phyloP scores from a whole-genome alignment of 2,888 invertebrate species.

The Pseudococcus viburni region DNA sequence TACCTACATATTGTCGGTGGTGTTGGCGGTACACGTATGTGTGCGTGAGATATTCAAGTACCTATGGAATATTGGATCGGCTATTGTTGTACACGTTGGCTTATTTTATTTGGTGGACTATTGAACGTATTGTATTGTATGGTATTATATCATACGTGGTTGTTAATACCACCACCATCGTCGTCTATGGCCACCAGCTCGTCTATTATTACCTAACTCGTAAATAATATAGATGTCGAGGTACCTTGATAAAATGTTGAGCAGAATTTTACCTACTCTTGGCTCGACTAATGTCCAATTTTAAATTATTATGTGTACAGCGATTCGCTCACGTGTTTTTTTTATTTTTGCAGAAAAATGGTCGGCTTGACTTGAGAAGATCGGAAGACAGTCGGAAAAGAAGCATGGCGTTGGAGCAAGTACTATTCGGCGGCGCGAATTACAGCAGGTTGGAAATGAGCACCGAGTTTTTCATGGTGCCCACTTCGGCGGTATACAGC shows the following conservation, averaged over 20 bases:
- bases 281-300: neutral
- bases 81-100: constrained; percentile 26
- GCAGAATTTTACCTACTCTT: neutral
- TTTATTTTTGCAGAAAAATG: constrained; percentile 49
- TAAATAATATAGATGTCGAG: neutral
- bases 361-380: constrained; percentile 50
- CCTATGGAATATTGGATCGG: neutral
- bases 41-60: neutral
- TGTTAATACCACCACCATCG: neutral
- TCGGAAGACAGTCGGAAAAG: neutral
- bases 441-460: constrained; percentile 80
- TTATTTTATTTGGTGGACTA: constrained; percentile 37
- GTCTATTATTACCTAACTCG: neutral
- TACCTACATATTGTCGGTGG: neutral
- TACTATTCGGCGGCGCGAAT: constrained; percentile 32
- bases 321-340: neutral
- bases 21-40: neutral
- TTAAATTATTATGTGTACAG: no score
- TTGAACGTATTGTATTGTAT: constrained; percentile 33
- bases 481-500: constrained; percentile 73
- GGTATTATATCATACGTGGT: constrained; percentile 26
- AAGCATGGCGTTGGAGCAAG: neutral
- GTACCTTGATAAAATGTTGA: neutral
- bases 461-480: constrained; percentile 87
- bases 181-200: neutral